Conservation (phyloP, 2,113 vertebrate genomes). For the Echinops telfairi region DNA sequence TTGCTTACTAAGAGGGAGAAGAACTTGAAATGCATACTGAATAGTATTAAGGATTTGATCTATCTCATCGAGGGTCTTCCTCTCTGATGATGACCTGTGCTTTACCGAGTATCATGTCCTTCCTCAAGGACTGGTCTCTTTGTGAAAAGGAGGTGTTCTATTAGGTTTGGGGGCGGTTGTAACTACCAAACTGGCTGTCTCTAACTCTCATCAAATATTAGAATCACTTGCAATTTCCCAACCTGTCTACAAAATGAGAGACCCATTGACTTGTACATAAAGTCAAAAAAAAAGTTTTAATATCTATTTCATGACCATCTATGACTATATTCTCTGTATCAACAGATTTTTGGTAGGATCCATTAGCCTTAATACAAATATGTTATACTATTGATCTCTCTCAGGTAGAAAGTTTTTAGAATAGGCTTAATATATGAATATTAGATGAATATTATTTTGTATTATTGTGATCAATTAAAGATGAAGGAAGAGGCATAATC, state of each 20-base stretch:
- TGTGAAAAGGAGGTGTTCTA: no score
- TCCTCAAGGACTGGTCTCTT: no score
- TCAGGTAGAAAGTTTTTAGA: conserved; percentile 50
- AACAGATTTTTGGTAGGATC: background rate
- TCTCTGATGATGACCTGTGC: no score
- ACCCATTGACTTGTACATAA: background rate
- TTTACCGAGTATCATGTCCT: no score
- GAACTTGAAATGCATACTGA: no score
- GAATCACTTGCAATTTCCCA: no score
- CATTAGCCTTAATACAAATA: background rate
- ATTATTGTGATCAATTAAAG: background rate
- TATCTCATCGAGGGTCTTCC: background rate
- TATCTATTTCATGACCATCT: background rate
- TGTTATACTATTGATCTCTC: conserved; percentile 33
- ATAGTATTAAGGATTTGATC: background rate
- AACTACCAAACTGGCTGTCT: no score
- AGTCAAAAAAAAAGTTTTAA: background rate
- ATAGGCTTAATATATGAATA: conserved; percentile 30
- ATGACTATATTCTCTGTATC: background rate
- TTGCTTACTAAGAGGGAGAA: no score
- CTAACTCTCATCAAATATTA: no score
- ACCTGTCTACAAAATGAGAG: background rate
- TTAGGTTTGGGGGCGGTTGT: no score
- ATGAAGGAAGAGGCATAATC: background rate
- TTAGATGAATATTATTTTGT: conserved; percentile 26